Conservation (phyloP, 2,797 vertebrate genomes). For the Natrix natrix region DNA sequence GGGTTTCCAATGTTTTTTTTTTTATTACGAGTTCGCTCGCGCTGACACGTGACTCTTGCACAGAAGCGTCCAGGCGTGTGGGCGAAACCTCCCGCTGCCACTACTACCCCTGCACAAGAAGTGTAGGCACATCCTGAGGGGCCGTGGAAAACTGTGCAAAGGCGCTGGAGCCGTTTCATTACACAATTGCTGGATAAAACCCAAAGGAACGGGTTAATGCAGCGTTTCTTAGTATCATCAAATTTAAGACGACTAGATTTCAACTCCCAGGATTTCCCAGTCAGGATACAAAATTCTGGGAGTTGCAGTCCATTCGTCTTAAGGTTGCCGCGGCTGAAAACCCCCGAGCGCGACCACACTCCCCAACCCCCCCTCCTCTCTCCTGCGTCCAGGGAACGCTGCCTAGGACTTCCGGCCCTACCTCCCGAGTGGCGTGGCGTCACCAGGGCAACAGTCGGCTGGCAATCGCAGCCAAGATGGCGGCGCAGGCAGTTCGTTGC, state of each 20-base stretch:
- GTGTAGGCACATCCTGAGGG: not conserved
- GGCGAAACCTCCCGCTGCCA: no score
- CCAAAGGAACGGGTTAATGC: not conserved
- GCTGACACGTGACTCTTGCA: no score
- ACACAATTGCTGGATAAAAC: not conserved
- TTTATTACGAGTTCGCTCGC: no score
- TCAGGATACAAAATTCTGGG: not conserved
- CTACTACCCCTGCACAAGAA: no score
- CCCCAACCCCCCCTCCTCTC: fast-evolving
- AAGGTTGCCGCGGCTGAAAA: not conserved
- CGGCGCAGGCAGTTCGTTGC: not conserved
- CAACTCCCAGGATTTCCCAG: not conserved
- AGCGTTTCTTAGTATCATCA: not conserved
- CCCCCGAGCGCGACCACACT: fast-evolving
- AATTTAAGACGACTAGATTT: not conserved
- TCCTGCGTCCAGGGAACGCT: not conserved
- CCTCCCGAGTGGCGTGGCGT: not conserved
- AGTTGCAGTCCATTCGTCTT: not conserved
- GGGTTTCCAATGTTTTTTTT: no score
- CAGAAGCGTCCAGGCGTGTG: no score
- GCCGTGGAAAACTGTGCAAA: not conserved
- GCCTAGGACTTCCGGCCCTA: not conserved
- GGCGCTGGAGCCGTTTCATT: not conserved
- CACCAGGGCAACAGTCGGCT: not conserved
- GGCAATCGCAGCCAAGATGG: slow-evolving; percentile 41